Evolutionary conservation across 1,140 invertebrate species (phyloP), one percentile per base, ranked within the genome.

Genomic region (Drosophila sp.): DNA sequence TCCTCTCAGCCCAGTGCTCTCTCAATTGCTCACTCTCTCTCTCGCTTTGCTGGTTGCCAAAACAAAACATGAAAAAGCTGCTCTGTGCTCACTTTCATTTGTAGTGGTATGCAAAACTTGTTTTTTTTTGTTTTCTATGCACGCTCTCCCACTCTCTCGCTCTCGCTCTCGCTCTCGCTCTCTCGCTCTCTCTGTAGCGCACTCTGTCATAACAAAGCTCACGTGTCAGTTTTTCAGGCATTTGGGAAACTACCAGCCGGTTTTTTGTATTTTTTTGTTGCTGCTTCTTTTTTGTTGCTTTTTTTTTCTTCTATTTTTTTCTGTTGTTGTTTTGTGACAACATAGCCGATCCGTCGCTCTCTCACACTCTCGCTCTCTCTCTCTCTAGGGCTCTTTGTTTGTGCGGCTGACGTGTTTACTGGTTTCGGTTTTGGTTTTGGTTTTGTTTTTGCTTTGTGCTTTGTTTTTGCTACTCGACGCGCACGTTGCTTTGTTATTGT

Each of bases 401-500:
- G 45, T 45, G 53, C 27, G 64, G 80, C 76, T 83, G 80, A 82
- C 79, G 73, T 84, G 73, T 84, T 80, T 80, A 74, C 70, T 65
- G 58, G 81, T 86, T 84, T 78, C 14, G 27, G 43, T 59, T 76
- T 76, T 76, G 54, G 56, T 67, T 50, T 61, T 61, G n/a, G 9
- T 76, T 76, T 76, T 48, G 56, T 67, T 50, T 61, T 61, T 7
- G 9, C 58, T 54, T 74, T 77, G 16, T 66, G 66, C 61, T 69
- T 79, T 83, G 65, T 73, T 65, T 76, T 76, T 72, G 43, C 56
- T 72, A 36, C 56, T 21, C 38, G 62, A 63, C 57, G 63, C 70
- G 79, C 79, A 82, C 79, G 65, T 75, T 82, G 75, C 79, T 82
- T 82, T 82, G 75, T 82, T 82, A 82, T 82, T 82, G 79, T 82